phyloP scores from a whole-genome alignment of 1,140 invertebrate genomes.

The Druon quercuslanigerum region DNA sequence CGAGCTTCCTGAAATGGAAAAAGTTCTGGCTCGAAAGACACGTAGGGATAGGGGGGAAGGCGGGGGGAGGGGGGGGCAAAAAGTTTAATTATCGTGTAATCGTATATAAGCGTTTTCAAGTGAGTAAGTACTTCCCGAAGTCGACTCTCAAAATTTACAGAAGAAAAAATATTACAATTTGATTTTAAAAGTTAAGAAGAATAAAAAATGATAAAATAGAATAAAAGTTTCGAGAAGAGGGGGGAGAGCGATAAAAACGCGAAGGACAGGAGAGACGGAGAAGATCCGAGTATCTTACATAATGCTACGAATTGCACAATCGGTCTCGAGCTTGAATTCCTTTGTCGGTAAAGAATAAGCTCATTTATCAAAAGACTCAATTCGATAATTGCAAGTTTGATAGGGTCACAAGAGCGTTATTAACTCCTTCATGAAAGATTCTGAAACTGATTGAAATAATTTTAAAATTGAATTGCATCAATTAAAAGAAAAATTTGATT shows the following conservation, averaged over 20 bases:
- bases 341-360: conserved; percentile 28
- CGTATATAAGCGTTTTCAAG: conserved; percentile 8
- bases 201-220: not conserved
- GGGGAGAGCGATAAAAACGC: not conserved
- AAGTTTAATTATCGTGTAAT: not conserved
- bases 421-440: too few relatives aligned
- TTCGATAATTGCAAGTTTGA: too few relatives aligned
- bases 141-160: conserved; percentile 3
- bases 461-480: too few relatives aligned
- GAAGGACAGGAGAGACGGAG: conserved; percentile 39
- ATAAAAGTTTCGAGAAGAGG: not conserved
- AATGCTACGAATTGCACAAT: conserved; percentile 62
- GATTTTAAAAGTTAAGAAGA: not conserved
- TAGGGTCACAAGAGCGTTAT: too few relatives aligned
- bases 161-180: not conserved
- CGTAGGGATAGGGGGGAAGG: not conserved
- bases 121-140: conserved; percentile 15
- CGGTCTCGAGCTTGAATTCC: conserved; percentile 62
- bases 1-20: conserved; percentile 3
- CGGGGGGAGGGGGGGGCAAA: not conserved
- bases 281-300: conserved; percentile 18
- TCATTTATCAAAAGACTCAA: too few relatives aligned
- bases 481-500: too few relatives aligned
- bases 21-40: conserved; percentile 3
- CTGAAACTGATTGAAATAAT: too few relatives aligned